Evolutionary conservation across 1,140 invertebrate genomes (phyloP), one percentile per base, ranked within the genome.

Genomic region (Bombus confusus): DNA sequence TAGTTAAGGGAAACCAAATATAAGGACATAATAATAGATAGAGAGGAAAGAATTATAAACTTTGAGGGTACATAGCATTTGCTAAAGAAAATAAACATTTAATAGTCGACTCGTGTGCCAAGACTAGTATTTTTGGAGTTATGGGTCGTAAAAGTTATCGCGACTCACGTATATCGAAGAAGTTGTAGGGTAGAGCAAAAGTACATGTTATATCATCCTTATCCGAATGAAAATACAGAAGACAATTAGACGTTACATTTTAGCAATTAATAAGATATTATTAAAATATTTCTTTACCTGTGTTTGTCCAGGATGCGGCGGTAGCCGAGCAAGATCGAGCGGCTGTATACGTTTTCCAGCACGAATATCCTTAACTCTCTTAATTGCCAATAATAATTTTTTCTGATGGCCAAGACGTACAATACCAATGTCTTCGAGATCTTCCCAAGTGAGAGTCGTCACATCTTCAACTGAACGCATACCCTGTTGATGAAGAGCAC

Each of bases 391-490:
- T 90, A 99, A 97, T 87, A 99, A 98, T 95, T 99, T 99, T 96
- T 99, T 99, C 95, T 99, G 99, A 95, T 99, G 99, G 41, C 99
- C 99, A 92, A 98, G 95, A 92, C 97, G 97, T 47, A 98, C 97
- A 89, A 99, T 99, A 74, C 99, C 99, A 94, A 99, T 99, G 92
- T 99, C 99, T 96, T 99, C 99, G 89, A 99, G 96, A 96, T 99
- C 99, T 96, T 99, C 99, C 98, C 99, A 99, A 85, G 98, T 98
- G 64, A 99, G 96, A 92, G 99, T 98, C 62, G 98, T 98, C 73
- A 98, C 98, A 94, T 98, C 97, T 91, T 99, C 98, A 71, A 99
- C 98, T 34, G 97, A 98, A 87, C 97, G 97, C 95, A 99, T 99
- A 78, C 98, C 98, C 95, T 99, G 99, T 88, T 97, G 97, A 87